A percentile compares a stretch with the other conserved stretches of the same genome.
Conservation (phyloP, 2,797 vertebrate genomes). For the Pseudochromis fuscus region DNA sequence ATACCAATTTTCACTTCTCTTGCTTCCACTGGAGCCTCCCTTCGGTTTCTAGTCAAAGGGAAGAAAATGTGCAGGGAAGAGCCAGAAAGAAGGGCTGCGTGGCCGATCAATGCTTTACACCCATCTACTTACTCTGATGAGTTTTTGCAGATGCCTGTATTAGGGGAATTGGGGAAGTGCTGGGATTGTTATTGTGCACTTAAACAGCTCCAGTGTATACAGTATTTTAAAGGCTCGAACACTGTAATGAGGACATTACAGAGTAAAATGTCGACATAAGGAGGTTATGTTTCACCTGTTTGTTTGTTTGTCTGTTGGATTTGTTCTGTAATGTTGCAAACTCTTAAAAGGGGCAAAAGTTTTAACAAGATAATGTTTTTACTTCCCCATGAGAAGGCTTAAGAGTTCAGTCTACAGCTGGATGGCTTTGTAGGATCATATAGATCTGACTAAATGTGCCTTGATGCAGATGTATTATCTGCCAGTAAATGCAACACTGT, state of each 20-base stretch:
- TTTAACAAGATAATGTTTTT: too few relatives aligned
- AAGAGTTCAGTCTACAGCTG: too few relatives aligned
- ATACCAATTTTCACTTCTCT: not conserved
- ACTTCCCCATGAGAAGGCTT: too few relatives aligned
- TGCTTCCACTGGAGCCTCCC: not conserved
- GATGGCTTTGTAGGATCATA: too few relatives aligned
- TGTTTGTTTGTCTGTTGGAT: too few relatives aligned
- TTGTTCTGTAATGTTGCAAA: too few relatives aligned
- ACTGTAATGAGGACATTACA: not conserved
- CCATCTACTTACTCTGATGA: not conserved
- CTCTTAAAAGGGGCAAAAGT: too few relatives aligned
- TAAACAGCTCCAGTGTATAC: conserved; percentile 4
- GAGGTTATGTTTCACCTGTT: too few relatives aligned
- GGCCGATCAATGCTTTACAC: too few relatives aligned
- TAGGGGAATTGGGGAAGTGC: not conserved
- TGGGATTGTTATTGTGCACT: not conserved
- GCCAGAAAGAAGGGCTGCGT: not conserved
- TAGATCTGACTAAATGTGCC: too few relatives aligned
- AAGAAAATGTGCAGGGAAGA: not conserved
- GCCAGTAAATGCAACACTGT: too few relatives aligned
- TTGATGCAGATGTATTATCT: too few relatives aligned
- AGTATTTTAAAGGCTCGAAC: not conserved
- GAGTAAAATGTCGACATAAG: conserved; percentile 15
- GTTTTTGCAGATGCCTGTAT: not conserved
- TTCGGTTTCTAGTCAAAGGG: not conserved